phyloP scores from a whole-genome alignment of 2,797 vertebrate genomes.

The Mus caroli region DNA sequence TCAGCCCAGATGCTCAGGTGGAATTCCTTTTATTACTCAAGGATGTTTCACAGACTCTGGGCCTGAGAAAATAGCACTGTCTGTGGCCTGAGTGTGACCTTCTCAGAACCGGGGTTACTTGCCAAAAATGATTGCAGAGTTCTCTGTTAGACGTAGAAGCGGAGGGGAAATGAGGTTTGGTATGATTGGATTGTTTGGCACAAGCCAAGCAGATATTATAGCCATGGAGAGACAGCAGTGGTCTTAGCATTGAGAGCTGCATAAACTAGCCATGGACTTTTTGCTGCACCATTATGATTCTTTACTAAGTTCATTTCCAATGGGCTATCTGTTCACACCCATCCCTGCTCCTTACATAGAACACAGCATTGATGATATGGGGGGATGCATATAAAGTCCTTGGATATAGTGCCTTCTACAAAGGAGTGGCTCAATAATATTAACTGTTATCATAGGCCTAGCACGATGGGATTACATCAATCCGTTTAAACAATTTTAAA shows the following conservation, averaged over 20 bases:
- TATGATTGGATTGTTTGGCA: background rate
- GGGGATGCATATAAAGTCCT: background rate
- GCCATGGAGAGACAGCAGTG: background rate
- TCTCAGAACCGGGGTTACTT: conserved; percentile 2
- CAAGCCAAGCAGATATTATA: background rate
- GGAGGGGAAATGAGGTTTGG: conserved; percentile 13
- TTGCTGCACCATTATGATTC: background rate
- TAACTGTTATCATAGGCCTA: background rate
- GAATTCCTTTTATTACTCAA: background rate
- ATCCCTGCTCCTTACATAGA: background rate
- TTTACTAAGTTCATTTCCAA: background rate
- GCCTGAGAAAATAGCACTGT: background rate
- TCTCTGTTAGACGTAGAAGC: background rate
- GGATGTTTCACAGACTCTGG: background rate
- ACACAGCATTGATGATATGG: background rate
- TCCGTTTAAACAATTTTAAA: conserved; percentile 26
- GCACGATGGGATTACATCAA: conserved; percentile 39
- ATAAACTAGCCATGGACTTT: background rate
- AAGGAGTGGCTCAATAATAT: conserved; percentile 42
- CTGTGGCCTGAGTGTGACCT: background rate
- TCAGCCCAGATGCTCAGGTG: background rate
- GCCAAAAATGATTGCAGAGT: background rate
- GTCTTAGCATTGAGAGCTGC: background rate
- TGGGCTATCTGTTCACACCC: background rate
- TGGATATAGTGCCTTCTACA: background rate